Percentiles rank a stretch among this genome's conserved stretches.
Conservation (phyloP, 1,140 invertebrate genomes). For the Acromyrmex echinatior region DNA sequence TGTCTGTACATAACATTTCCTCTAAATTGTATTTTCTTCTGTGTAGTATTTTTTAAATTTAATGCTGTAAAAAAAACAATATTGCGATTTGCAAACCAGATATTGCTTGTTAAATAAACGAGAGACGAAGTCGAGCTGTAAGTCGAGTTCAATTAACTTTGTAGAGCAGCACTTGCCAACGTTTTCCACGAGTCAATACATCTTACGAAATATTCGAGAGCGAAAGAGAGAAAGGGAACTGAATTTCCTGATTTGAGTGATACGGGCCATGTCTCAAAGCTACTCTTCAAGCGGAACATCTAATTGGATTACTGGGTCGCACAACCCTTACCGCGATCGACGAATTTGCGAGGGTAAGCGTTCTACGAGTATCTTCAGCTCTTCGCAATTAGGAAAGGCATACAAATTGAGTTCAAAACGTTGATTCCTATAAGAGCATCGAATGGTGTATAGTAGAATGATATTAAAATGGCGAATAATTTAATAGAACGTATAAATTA, state of each 20-base stretch:
- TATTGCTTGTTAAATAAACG: slow-evolving; percentile 29
- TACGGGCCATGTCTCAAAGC: slow-evolving; percentile 46
- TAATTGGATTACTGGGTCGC: slow-evolving; percentile 59
- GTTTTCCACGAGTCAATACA: slow-evolving; percentile 38
- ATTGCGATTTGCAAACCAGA: slow-evolving; percentile 15
- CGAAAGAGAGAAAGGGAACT: slow-evolving; percentile 30
- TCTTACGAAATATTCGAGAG: slow-evolving; percentile 43
- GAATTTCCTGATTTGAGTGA: slow-evolving; percentile 48
- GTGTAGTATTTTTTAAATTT: background rate
- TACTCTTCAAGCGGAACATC: slow-evolving; percentile 48
- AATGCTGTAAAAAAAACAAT: background rate
- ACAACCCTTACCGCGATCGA: slow-evolving; percentile 32
- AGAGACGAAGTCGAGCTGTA: slow-evolving; percentile 16
- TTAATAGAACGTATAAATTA: background rate
- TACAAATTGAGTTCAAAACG: background rate
- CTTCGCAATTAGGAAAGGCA: slow-evolving; percentile 30
- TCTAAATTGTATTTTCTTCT: background rate
- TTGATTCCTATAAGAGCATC: background rate
- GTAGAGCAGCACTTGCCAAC: slow-evolving; percentile 22
- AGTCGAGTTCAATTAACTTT: slow-evolving; percentile 54
- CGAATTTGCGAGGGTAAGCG: slow-evolving; percentile 60
- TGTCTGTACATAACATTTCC: background rate
- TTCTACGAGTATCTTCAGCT: slow-evolving; percentile 37
- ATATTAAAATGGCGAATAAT: background rate
- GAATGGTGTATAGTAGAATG: too few relatives aligned